Evolutionary conservation across 2,113 vertebrate genomes (phyloP).

Genomic region (Pseudonaja textilis): DNA sequence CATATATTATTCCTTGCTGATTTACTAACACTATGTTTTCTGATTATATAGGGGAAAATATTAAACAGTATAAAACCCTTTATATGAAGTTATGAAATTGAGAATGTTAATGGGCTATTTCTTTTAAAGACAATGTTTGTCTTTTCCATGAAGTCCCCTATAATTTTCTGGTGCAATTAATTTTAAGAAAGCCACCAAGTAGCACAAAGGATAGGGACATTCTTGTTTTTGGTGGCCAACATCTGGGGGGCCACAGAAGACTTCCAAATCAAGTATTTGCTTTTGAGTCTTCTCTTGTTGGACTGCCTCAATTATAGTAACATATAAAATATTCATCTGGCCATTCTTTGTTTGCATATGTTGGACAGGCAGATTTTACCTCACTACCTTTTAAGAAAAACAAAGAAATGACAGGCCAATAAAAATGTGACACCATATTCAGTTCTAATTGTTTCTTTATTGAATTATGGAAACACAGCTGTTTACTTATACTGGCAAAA

Average conservation of each 20-base stretch:
- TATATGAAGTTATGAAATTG: not conserved
- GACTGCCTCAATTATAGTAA: not conserved
- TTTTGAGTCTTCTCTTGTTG: not conserved
- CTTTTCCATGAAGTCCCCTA: constrained; percentile 21
- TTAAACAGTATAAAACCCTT: not conserved
- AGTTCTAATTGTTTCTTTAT: not conserved
- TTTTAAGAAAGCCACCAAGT: not conserved
- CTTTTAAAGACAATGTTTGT: not conserved
- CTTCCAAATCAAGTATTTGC: not conserved
- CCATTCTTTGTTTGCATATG: not conserved
- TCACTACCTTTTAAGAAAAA: not conserved
- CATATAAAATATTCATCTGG: not conserved
- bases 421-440: not conserved
- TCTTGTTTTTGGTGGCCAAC: not conserved
- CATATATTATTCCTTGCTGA: not conserved
- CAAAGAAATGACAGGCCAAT: not conserved
- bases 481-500: constrained; percentile 15
- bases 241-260: not conserved
- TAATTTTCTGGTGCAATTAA: not conserved
- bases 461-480: constrained; percentile 16
- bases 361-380: not conserved
- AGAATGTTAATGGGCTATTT: not conserved
- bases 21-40: not conserved
- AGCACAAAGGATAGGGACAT: not conserved
- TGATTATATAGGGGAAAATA: not conserved